A percentile compares a stretch with the other conserved stretches of the same genome.
These are phyloP conservation scores for Leucophenga maculata DNA, from an alignment of 2,888 invertebrate species.

Conservation along the genomic window DNA sequence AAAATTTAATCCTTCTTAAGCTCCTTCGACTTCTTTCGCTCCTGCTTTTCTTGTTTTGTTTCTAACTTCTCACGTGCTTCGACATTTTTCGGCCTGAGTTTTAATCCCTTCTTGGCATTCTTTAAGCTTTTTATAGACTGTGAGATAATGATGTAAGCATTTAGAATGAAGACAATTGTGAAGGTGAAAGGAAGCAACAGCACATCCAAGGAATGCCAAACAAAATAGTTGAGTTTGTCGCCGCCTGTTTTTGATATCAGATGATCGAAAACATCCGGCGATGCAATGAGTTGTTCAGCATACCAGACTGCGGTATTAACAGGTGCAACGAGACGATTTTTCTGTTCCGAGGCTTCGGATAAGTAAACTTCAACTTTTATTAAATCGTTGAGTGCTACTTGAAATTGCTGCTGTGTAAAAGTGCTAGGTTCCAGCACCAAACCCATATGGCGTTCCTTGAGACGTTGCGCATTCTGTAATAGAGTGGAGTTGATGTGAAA, in stretches of 20 bases:
- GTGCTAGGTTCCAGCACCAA: constrained; percentile 24
- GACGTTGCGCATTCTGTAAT: constrained; percentile 50
- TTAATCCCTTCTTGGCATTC: neutral
- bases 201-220: constrained; percentile 47
- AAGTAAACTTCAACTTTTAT: constrained; percentile 25
- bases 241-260: constrained; percentile 29
- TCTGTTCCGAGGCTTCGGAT: constrained; percentile 30
- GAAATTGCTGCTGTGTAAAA: constrained; percentile 28
- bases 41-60: no score
- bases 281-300: constrained; percentile 45
- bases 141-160: constrained; percentile 16
- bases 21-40: constrained; percentile 1
- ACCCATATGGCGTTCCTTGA: constrained; percentile 46
- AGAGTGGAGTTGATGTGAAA: neutral
- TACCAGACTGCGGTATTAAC: constrained; percentile 53
- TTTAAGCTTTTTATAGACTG: neutral
- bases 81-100: neutral
- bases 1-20: constrained; percentile 4
- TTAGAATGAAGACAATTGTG: constrained; percentile 24
- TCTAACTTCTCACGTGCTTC: no score
- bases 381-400: constrained; percentile 31
- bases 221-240: constrained; percentile 33
- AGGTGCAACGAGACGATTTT: constrained; percentile 36
- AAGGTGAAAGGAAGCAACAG: constrained; percentile 37
- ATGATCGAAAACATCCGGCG: constrained; percentile 37